Base-by-base conservation (phyloP, 2,113 vertebrate genomes). In the Toxotes chatareus region DNA sequence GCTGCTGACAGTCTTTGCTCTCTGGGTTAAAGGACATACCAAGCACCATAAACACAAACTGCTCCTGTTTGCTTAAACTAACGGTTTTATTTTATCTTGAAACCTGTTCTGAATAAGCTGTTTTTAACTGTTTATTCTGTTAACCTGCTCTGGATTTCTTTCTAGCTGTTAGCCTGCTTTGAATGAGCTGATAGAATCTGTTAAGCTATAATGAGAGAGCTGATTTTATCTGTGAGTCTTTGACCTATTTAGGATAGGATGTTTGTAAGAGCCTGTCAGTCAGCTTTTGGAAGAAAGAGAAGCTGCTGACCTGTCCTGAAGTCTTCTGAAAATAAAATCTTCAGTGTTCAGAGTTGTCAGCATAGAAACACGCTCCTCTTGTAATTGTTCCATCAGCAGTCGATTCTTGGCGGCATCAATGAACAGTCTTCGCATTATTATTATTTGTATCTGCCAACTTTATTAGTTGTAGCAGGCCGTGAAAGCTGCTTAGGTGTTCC, bases 171-270 rank as follows among this genome's bases (percentile, higher is more conserved):
- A 38, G 32, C 49, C 42, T 38, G 0, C 17, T 82, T 56, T 77
- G 47, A 82, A 71, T 66, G 42, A 82, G 47, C 61, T 76, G 74
- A 76, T 67, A 14, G 63, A 36, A 85, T 85, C 85, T 23, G 21
- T 32, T 27, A 1, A 32, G n/a, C 67, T 34, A 16, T 80, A 47
- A 31, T 49, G 23, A 71, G 27, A 38, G 27, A 7, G 36, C 40
- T 46, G 73, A 78, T 84, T 71, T 5, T 31, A 84, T 84, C 81
- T 66, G 47, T 44, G 51, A 14, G 38, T 62, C 57, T 57, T 62
- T 59, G 7, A 73, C 53, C 23, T 70, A 2, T 66, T 74, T 5
- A 23, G 32, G 55, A 61, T 44, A 4, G 11, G 16, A 42, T 66
- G 71, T 32, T 63, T 79, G 36, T 34, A 34, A 42, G 64, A 59